Evolutionary conservation across 2,797 vertebrate species (phyloP).

Genomic region (Characodon lateralis): DNA sequence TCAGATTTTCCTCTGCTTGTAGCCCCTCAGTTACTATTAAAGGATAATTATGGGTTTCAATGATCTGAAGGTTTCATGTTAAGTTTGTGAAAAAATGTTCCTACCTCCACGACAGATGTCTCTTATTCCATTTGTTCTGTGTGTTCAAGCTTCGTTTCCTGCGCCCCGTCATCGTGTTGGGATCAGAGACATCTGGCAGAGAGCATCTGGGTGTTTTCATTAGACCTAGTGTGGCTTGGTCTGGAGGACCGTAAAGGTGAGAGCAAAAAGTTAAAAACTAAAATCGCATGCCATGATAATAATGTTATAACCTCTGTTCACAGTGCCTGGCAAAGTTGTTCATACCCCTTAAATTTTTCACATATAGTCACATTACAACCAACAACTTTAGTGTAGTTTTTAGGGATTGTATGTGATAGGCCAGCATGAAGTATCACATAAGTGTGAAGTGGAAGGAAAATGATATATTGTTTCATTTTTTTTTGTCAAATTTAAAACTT

Average conservation of each 20-base stretch:
- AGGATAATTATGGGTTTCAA: not conserved
- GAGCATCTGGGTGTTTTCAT: conserved; percentile 98
- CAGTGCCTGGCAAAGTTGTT: not conserved
- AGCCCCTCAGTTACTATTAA: not conserved
- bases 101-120: conserved; percentile 97
- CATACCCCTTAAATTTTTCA: not conserved
- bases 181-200: conserved; percentile 84
- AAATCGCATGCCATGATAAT: not conserved
- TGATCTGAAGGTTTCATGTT: not conserved
- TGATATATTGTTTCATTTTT: not conserved
- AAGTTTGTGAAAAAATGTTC: not conserved
- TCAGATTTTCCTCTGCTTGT: not conserved
- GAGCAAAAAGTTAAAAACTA: conserved; percentile 8
- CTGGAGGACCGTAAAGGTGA: conserved; percentile 64
- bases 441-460: not conserved
- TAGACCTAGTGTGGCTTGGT: conserved; percentile 88
- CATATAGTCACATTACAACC: not conserved
- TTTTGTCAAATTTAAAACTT: not conserved
- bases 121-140: conserved; percentile 91
- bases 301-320: not conserved
- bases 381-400: not conserved
- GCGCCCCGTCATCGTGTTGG: conserved; percentile 68
- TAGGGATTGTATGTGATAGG: too few relatives aligned
- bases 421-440: too few relatives aligned
- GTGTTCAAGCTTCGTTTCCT: conserved; percentile 78